Evolutionary conservation across 2,888 invertebrate genomes (phyloP).

Genomic region (Embidobia sp.): DNA sequence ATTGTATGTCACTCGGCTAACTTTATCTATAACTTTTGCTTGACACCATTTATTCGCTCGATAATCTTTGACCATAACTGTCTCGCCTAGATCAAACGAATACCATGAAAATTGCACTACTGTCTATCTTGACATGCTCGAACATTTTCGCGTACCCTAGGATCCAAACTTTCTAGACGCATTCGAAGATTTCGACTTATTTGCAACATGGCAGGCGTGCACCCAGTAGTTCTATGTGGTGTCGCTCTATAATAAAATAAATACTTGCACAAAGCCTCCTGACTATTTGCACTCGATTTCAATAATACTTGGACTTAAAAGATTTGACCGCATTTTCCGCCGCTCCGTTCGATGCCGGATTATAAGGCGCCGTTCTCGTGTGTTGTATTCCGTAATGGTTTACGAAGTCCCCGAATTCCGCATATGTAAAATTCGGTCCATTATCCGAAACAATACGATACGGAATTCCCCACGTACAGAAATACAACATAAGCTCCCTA

Average conservation of each 20-base stretch:
- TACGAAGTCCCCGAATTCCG: slow-evolving; percentile 25
- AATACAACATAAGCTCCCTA: slow-evolving; percentile 50
- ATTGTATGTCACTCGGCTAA: slow-evolving; percentile 49
- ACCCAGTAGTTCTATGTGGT: slow-evolving; percentile 63
- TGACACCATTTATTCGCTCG: slow-evolving; percentile 29
- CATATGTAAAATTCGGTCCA: slow-evolving; percentile 40
- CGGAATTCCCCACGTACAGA: slow-evolving; percentile 64
- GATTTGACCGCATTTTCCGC: slow-evolving; percentile 59
- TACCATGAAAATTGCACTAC: slow-evolving; percentile 41
- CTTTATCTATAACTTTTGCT: slow-evolving; percentile 33
- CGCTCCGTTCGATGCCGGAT: slow-evolving; percentile 53
- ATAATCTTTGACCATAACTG: slow-evolving; percentile 56
- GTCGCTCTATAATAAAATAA: slow-evolving; percentile 61
- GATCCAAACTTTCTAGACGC: slow-evolving; percentile 45
- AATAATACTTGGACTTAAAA: slow-evolving; percentile 63
- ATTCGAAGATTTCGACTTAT: slow-evolving; percentile 43
- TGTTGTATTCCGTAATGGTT: slow-evolving; percentile 21
- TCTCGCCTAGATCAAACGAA: slow-evolving; percentile 28
- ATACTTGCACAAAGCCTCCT: slow-evolving; percentile 58
- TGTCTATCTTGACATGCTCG: slow-evolving; percentile 32
- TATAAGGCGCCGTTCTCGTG: slow-evolving; percentile 46
- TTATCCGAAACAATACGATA: slow-evolving; percentile 64
- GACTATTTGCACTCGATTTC: background rate
- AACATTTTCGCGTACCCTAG: slow-evolving; percentile 23
- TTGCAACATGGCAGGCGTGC: slow-evolving; percentile 59